These are phyloP conservation scores for Chunga burmeisteri DNA, from an alignment of 2,113 vertebrate species.

Conservation along the genomic window DNA sequence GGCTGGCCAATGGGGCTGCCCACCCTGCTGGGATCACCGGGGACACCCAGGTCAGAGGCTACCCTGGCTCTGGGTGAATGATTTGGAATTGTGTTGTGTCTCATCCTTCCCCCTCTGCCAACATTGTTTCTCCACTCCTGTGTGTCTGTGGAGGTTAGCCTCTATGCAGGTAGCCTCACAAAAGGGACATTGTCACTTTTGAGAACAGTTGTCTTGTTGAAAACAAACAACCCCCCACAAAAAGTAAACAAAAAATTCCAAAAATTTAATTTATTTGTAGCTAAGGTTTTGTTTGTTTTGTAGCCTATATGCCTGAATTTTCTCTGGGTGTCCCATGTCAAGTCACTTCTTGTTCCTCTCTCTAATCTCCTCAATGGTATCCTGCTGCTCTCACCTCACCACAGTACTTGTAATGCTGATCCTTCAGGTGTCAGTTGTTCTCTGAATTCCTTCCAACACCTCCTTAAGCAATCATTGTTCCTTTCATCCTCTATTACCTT, in stretches of 20 bases:
- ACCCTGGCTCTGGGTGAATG: accelerated
- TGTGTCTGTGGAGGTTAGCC: not conserved
- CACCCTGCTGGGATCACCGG: not conserved
- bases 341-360: not conserved
- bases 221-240: not conserved
- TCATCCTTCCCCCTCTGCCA: accelerated
- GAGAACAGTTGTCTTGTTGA: not conserved
- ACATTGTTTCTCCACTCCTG: not conserved
- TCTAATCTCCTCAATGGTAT: not conserved
- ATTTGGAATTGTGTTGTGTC: not conserved
- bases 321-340: not conserved
- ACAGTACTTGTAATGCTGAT: not conserved
- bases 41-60: not conserved
- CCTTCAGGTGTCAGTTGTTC: not conserved
- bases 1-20: not conserved
- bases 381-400: not conserved
- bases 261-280: not conserved
- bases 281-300: not conserved
- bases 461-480: constrained; percentile 25
- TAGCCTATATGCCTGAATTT: not conserved
- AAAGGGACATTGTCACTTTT: not conserved
- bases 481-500: constrained; percentile 33
- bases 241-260: not conserved
- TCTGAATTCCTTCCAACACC: constrained; percentile 32
- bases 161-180: not conserved